These are phyloP conservation scores for Pentalonia nigronervosa DNA, from an alignment of 1,140 invertebrate species.

Conservation along the genomic window DNA sequence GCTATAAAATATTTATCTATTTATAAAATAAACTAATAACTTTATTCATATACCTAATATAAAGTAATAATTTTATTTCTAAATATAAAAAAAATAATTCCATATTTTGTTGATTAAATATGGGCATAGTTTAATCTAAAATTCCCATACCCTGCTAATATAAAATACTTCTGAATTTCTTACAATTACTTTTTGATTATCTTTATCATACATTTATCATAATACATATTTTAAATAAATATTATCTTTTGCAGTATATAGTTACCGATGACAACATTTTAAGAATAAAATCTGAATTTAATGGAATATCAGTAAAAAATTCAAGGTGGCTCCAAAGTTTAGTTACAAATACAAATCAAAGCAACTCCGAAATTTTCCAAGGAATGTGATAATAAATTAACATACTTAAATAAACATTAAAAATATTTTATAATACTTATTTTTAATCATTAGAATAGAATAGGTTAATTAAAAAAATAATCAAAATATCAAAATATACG, in stretches of 20 bases:
- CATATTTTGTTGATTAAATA: neutral
- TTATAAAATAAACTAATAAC: neutral
- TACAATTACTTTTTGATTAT: neutral
- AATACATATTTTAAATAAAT: neutral
- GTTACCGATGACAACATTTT: slow-evolving; percentile 48
- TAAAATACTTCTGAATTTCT: neutral
- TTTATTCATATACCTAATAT: neutral
- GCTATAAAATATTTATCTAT: neutral
- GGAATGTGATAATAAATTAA: neutral
- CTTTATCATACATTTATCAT: no score
- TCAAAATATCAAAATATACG: no score
- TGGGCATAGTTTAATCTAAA: neutral
- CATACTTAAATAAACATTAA: no score
- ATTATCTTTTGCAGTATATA: slow-evolving; percentile 1
- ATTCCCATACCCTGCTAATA: neutral
- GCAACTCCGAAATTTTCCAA: neutral
- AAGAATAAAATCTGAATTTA: slow-evolving; percentile 42
- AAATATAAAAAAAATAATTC: no score
- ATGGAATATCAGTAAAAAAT: slow-evolving; percentile 26
- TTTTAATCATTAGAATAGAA: no score
- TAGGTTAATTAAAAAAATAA: no score
- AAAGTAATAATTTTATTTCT: neutral
- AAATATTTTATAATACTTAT: no score
- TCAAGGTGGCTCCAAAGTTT: neutral
- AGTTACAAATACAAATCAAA: neutral